Base-by-base conservation (phyloP, 2,113 vertebrate genomes). In the Ibidorhyncha struthersii region DNA sequence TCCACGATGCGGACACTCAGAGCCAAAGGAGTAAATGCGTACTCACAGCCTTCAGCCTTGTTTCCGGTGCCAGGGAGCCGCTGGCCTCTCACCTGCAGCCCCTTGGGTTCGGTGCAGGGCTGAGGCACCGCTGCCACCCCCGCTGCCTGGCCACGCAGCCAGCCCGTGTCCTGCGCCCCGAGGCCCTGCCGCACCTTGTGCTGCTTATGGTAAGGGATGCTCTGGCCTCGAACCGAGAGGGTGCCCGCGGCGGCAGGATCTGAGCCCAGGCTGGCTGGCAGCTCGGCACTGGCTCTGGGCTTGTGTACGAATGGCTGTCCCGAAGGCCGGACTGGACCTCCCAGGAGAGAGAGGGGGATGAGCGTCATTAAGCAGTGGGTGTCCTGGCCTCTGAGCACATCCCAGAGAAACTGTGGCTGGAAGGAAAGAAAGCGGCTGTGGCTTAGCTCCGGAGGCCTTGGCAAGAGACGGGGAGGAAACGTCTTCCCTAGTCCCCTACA, bases 1-100 rank as follows among this genome's bases (percentile, higher is more conserved):
- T 9, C 29, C 27, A 4, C 0, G 2, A 12, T 2, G 5, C 8
- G 0, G 63, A 6, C 7, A 1, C 32, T 22, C 10, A 1, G 47
- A 56, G 25, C 50, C 22, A 6, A 11, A 29, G 78, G 25, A 36
- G 43, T 7, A 59, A 5, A 5, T 0, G 4, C 2, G 14, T 89
- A 98, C 98, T 98, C 96, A 98, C 97, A 62, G 66, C 67, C 71
- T 16, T 86, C 92, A 18, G 63, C 65, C 89, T 78, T 82, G 61
- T 36, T 30, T 71, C 53, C 13, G 19, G 53, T 8, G 5, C 65
- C 88, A 14, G 86, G 72, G 41, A 94, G 94, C 43, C 5, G 62
- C 67, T 43, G 87, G 23, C 72, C 88, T 27, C 76, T 84, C 11
- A 2, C 61, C 62, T 87, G 97, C 92, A 81, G 93, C 88, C 86